Evolutionary conservation across 2,888 invertebrate species (phyloP), one percentile per base, ranked within the genome.

Genomic region (Geophilus truncorum): DNA sequence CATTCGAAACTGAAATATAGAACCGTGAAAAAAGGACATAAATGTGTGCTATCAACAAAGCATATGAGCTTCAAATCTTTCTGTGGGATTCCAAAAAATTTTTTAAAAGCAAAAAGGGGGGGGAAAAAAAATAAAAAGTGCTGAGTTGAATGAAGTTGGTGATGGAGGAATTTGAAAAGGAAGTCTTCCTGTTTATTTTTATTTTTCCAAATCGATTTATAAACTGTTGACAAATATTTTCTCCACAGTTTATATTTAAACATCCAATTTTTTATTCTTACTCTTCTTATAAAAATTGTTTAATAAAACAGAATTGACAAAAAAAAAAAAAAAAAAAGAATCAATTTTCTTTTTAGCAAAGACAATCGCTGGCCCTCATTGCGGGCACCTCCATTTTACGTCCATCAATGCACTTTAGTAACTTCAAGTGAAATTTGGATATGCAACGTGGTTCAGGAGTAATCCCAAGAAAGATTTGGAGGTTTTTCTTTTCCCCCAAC

Each of bases 121-220:
- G n/a, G n/a, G 40, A 12, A 40, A 40, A 40, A 40, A 40, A 57
- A 15, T n/a, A 62, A 62, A 18, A 62, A 62, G 57, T 10, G 57
- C 57, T 62, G 15, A 62, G 57, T 62, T n/a, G 57, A 62, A 62
- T 62, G 21, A 62, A 62, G 57, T 62, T 23, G 57, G 18, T 23
- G 57, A 62, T 62, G 57, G 57, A 62, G 57, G 57, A 62, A 62
- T 62, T 62, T 62, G 57, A 57, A 57, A 62, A 62, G 57, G 57
- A 62, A 62, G 57, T 62, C 57, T 62, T 62, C 57, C 57, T 62
- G 57, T 62, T 62, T 23, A 7, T 62, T 62, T 62, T 62, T 23
- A 23, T 18, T 62, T 62, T 62, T 23, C 57, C 18, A 62, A 62
- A 7, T n/a, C 21, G 57, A 62, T 62, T 62, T 21, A 9, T n/a